Percentiles rank a stretch among this genome's conserved stretches.
phyloP scores from a whole-genome alignment of 2,888 invertebrate genomes.

The Drosophila emarginata region DNA sequence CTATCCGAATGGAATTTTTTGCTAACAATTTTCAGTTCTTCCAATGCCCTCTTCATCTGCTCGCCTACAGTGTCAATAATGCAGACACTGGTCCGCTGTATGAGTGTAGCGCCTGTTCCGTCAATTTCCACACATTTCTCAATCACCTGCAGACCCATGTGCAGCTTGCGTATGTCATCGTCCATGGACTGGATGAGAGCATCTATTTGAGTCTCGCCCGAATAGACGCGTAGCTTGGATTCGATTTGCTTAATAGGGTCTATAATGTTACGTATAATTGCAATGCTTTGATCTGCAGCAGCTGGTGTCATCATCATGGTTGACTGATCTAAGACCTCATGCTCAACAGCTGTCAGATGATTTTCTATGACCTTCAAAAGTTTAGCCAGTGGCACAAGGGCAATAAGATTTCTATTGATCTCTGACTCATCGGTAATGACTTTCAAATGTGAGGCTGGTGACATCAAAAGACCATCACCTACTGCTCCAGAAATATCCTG shows the following conservation, averaged over 20 bases:
- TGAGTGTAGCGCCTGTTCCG: slow-evolving; percentile 86
- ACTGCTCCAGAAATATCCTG: slow-evolving; percentile 85
- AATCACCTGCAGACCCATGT: slow-evolving; percentile 86
- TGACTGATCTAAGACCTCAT: slow-evolving; percentile 86
- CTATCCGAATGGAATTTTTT: slow-evolving; percentile 83
- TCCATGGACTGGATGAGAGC: slow-evolving; percentile 84
- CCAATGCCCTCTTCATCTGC: slow-evolving; percentile 84
- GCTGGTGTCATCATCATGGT: slow-evolving; percentile 87
- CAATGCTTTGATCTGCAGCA: slow-evolving; percentile 87
- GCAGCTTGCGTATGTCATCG: slow-evolving; percentile 86
- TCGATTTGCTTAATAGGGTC: slow-evolving; percentile 87
- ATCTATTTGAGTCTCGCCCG: slow-evolving; percentile 81
- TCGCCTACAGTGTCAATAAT: slow-evolving; percentile 85
- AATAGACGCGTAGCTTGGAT: slow-evolving; percentile 84
- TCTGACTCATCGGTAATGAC: slow-evolving; percentile 83
- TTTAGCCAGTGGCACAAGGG: slow-evolving; percentile 81
- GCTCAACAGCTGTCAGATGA: slow-evolving; percentile 85
- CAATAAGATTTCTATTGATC: slow-evolving; percentile 82
- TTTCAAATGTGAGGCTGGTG: slow-evolving; percentile 62
- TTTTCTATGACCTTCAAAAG: slow-evolving; percentile 84
- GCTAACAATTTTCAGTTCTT: slow-evolving; percentile 84
- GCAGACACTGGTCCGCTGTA: slow-evolving; percentile 87
- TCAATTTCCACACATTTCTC: slow-evolving; percentile 88
- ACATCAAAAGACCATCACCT: slow-evolving; percentile 83
- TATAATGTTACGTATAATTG: slow-evolving; percentile 85